These are phyloP conservation scores for Andrena cerasifolii DNA, from an alignment of 1,140 invertebrate genomes.

Conservation along the genomic window DNA sequence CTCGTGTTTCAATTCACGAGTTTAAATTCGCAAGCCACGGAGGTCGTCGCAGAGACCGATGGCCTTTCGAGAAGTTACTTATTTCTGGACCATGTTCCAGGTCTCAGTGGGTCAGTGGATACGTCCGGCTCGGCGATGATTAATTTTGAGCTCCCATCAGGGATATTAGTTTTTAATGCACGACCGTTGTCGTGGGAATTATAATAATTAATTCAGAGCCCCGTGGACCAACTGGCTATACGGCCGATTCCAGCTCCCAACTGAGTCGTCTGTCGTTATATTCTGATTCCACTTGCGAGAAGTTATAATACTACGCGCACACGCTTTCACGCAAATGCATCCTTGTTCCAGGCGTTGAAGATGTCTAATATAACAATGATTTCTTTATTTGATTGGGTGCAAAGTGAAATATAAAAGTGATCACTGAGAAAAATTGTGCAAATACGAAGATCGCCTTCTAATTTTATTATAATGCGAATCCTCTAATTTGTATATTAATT, in stretches of 20 bases:
- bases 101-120: conserved; percentile 56
- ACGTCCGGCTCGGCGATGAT: conserved; percentile 49
- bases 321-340: neutral
- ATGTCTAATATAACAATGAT: neutral
- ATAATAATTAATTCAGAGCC: conserved; percentile 69
- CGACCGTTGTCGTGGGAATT: conserved; percentile 63
- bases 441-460: no score
- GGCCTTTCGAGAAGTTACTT: conserved; percentile 53
- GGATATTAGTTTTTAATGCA: conserved; percentile 70
- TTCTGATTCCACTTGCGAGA: conserved; percentile 31
- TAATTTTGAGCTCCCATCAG: conserved; percentile 64
- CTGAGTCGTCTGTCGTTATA: conserved; percentile 54
- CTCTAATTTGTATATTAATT: no score
- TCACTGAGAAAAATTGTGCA: neutral
- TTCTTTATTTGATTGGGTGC: no score
- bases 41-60: conserved; percentile 42
- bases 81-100: conserved; percentile 48
- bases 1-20: conserved; percentile 26
- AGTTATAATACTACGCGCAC: neutral
- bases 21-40: conserved; percentile 11
- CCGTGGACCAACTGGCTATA: conserved; percentile 26
- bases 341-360: neutral
- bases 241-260: conserved; percentile 54
- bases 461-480: no score
- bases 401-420: neutral